Base-by-base conservation (phyloP, 2,113 vertebrate species). In the Rhineura floridana region DNA sequence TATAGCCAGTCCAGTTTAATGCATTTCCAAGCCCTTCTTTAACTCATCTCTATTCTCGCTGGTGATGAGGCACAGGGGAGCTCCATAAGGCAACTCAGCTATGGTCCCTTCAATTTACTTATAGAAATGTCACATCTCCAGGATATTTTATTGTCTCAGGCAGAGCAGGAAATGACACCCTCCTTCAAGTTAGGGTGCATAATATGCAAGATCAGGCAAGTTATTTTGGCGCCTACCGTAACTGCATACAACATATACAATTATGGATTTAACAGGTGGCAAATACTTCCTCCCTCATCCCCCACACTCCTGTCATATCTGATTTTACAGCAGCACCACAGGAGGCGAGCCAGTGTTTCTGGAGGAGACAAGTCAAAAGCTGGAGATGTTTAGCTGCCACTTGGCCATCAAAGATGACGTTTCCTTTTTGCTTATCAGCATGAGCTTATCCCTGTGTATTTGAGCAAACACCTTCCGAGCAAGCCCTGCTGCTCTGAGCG, bases 101-200 rank as follows among this genome's bases (percentile, higher is more conserved):
- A 21, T 10, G 28, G 36, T n/a, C 42, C 13, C 17, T 83, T 93
- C 4, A 3, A 92, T 92, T 95, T 84, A 86, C 33, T 48, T 36
- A 21, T 11, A 78, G 44, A 17, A 1, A 84, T 19, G 10, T 15
- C 10, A 21, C 15, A 17, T 30, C 50, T 75, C 28, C 39, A 44
- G 39, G 69, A 30, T 59, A 19, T 59, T 59, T 59, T 59, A 59
- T 13, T 59, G 55, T 59, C 55, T 59, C 55, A 59, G 55, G 55
- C 55, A 59, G 55, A 59, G 55, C 55, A 59, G 55, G 15, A 59
- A 59, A 21, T 19, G 55, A 19, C 55, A 21, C 21, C 55, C 55
- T 21, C 55, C 55, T 59, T 13, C 21, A 59, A 59, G 21, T 19
- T 19, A 21, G 55, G 55, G 55, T 59, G 17, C 19, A 59, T 19